Evolutionary conservation across 2,888 invertebrate genomes (phyloP).

Genomic region (Nephrotoma appendiculata): DNA sequence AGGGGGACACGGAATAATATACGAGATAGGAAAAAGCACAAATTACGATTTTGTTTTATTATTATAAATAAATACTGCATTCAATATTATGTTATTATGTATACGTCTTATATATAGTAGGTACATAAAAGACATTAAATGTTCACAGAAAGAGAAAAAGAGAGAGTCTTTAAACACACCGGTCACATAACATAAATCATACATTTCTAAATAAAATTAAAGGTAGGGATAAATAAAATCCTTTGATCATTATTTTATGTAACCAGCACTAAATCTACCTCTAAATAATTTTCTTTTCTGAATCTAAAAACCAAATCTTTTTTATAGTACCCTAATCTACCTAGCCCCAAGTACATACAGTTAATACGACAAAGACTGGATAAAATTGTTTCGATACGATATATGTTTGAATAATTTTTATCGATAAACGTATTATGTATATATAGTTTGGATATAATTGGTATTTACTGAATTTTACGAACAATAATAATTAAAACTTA

Average conservation of each 20-base stretch:
- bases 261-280: not conserved
- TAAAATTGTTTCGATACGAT: not conserved
- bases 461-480: not conserved
- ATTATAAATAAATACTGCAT: not conserved
- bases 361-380: not conserved
- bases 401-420: not conserved
- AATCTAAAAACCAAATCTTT: not conserved
- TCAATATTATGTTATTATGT: not conserved
- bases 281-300: not conserved
- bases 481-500: not conserved
- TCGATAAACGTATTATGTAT: not conserved
- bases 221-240: not conserved
- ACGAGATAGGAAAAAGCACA: not conserved
- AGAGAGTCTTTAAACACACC: not conserved
- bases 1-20: not conserved
- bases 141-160: not conserved
- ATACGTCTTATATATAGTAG: not conserved
- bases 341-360: not conserved
- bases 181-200: not conserved
- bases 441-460: not conserved
- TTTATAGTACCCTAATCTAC: not conserved
- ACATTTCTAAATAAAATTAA: not conserved
- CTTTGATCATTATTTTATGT: not conserved
- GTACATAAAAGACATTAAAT: not conserved
- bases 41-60: not conserved